Conservation (phyloP, 1,140 invertebrate genomes). For the Papilio polytes region DNA sequence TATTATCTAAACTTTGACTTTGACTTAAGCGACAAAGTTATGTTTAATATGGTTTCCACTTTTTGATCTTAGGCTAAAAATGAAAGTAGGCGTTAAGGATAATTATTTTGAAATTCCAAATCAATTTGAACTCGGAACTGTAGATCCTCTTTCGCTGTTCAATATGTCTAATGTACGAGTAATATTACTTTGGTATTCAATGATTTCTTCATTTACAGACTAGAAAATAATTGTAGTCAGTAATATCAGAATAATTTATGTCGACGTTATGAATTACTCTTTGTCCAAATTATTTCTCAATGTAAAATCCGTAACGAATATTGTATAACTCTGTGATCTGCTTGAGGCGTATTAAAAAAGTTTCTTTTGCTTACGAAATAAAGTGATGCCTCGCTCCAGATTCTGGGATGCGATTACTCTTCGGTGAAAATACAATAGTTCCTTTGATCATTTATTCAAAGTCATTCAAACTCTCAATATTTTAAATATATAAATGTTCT, state of each 20-base stretch:
- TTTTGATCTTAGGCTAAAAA: neutral
- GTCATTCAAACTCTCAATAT: constrained; percentile 59
- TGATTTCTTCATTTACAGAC: neutral
- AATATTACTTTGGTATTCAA: neutral
- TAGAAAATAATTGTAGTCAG: neutral
- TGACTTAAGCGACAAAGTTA: neutral
- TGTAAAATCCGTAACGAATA: constrained; percentile 36
- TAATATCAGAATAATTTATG: neutral
- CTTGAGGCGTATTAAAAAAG: constrained; percentile 32
- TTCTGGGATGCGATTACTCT: constrained; percentile 55
- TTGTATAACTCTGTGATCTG: constrained; percentile 24
- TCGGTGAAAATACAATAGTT: constrained; percentile 59
- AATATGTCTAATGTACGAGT: neutral
- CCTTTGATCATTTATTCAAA: constrained; percentile 59
- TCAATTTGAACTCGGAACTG: neutral
- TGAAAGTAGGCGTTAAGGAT: neutral
- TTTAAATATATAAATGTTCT: constrained; percentile 61
- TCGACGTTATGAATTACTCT: constrained; percentile 19
- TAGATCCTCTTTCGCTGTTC: neutral
- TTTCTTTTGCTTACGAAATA: constrained; percentile 54
- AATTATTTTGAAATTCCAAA: neutral
- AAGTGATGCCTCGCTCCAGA: constrained; percentile 56
- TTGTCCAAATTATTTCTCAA: constrained; percentile 33
- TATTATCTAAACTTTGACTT: no score
- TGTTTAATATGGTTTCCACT: neutral